phyloP scores from a whole-genome alignment of 2,888 invertebrate genomes.

The Dendrolimus pini region DNA sequence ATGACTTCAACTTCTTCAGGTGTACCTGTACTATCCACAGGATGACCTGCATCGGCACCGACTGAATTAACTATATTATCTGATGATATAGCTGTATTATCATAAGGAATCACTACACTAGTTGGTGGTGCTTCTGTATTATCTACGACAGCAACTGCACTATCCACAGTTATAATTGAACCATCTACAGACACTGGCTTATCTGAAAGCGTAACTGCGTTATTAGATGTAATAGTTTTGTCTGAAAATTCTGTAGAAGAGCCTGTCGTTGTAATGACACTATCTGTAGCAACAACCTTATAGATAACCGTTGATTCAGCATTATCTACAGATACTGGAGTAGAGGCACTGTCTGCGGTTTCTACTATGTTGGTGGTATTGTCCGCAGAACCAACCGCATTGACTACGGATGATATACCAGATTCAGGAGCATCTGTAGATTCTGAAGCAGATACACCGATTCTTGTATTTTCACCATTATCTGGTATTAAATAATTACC shows the following conservation, averaged over 20 bases:
- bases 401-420: too few species aligned
- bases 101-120: conserved; percentile 1
- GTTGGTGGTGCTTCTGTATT: not conserved
- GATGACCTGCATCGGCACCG: not conserved
- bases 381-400: too few species aligned
- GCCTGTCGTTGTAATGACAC: too few species aligned
- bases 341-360: not conserved
- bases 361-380: not conserved
- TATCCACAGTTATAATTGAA: not conserved
- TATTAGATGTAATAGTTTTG: too few species aligned
- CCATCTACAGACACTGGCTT: not conserved
- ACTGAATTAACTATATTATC: not conserved
- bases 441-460: not conserved
- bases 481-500: not conserved
- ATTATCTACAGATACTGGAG: not conserved
- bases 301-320: conserved; percentile 1
- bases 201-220: too few species aligned
- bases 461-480: not conserved
- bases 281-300: conserved; percentile 3
- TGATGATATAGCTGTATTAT: not conserved
- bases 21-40: not conserved
- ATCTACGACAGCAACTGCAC: conserved; percentile 3
- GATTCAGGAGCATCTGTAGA: not conserved
- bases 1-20: not conserved
- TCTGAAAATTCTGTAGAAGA: too few species aligned